A percentile compares a stretch with the other conserved stretches of the same genome.
These are phyloP conservation scores for Leptoclinus maculatus DNA, from an alignment of 2,797 vertebrate genomes.

Conservation along the genomic window DNA sequence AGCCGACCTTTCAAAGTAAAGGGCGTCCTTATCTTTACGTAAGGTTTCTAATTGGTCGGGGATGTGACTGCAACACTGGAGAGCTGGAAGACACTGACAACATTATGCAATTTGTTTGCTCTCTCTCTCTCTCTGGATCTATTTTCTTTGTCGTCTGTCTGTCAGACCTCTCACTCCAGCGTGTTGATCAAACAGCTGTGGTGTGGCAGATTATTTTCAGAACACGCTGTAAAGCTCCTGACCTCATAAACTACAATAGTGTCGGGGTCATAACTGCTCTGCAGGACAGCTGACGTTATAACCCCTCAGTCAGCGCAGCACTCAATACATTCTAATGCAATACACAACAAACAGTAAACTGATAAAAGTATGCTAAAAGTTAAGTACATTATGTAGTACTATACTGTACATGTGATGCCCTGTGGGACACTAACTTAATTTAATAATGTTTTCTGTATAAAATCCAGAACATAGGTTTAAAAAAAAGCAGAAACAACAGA, in stretches of 20 bases:
- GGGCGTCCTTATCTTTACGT: conserved; percentile 62
- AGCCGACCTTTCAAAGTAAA: conserved; percentile 73
- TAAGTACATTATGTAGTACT: not conserved
- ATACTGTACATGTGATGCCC: not conserved
- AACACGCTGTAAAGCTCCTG: conserved; percentile 75
- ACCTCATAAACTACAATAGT: conserved; percentile 79
- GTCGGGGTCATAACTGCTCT: conserved; percentile 70
- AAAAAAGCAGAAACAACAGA: not conserved
- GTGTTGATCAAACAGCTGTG: conserved; percentile 75
- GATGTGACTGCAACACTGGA: conserved; percentile 55
- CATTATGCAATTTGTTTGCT: conserved; percentile 65
- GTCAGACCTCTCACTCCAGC: conserved; percentile 34
- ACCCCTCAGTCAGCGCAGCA: conserved; percentile 47
- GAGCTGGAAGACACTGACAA: conserved; percentile 57
- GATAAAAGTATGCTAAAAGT: conserved; percentile 15
- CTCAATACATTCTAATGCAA: conserved; percentile 50
- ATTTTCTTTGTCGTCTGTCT: conserved; percentile 36
- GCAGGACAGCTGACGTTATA: conserved; percentile 62
- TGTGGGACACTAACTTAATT: not conserved
- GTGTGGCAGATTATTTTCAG: conserved; percentile 74
- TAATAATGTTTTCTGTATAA: not conserved
- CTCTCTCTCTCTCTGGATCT: conserved; percentile 23
- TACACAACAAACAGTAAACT: conserved; percentile 29
- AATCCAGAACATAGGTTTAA: not conserved
- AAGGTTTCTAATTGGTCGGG: conserved; percentile 74